A percentile compares a stretch with the other conserved stretches of the same genome.
These are phyloP conservation scores for Paguma larvata DNA, from an alignment of 2,797 vertebrate species.

Conservation along the genomic window DNA sequence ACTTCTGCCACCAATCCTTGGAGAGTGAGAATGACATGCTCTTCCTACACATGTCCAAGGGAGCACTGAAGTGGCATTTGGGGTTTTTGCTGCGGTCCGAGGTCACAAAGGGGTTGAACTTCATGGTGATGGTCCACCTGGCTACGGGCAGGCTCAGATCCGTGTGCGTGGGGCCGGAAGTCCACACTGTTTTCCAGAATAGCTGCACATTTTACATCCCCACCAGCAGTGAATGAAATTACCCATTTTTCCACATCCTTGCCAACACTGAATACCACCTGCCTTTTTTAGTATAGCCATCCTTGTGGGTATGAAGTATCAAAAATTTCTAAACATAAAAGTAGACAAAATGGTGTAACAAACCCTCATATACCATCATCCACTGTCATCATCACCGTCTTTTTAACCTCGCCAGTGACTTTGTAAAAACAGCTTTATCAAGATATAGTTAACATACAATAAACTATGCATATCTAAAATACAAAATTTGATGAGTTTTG, in stretches of 20 bases:
- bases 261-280: background rate
- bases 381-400: slow-evolving; percentile 23
- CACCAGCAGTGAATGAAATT: background rate
- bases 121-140: slow-evolving; percentile 91
- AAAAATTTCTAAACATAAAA: slow-evolving; percentile 40
- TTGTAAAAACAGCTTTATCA: background rate
- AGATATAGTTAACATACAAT: background rate
- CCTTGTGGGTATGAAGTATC: background rate
- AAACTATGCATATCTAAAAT: background rate
- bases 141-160: background rate
- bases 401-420: slow-evolving; percentile 8
- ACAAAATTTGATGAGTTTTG: background rate
- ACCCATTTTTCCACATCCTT: background rate
- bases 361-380: background rate
- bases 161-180: background rate
- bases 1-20: slow-evolving; percentile 97
- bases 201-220: background rate
- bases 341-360: background rate
- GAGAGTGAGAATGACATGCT: slow-evolving; percentile 97
- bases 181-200: background rate
- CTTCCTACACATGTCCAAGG: slow-evolving; percentile 96
- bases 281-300: background rate
- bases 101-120: slow-evolving; percentile 96
- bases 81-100: slow-evolving; percentile 97
- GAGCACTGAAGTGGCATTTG: slow-evolving; percentile 96